Conservation (phyloP, 2,888 invertebrate genomes). For the Aleiodes leptofemur region DNA sequence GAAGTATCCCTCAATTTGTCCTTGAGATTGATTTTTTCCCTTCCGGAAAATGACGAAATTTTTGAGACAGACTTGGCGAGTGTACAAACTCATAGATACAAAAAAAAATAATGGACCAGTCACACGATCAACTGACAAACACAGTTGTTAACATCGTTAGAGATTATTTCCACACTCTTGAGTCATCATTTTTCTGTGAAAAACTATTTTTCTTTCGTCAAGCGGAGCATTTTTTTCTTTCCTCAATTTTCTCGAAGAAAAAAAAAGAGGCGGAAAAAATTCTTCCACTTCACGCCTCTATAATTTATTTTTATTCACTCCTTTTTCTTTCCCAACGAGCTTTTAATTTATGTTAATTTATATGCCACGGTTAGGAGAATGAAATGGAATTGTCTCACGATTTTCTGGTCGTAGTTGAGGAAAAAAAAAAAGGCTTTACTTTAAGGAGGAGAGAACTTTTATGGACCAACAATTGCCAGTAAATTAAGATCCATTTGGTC, state of each 20-base stretch:
- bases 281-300: background rate
- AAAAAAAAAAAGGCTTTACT: slow-evolving; percentile 48
- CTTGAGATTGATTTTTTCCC: background rate
- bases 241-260: background rate
- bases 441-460: slow-evolving; percentile 38
- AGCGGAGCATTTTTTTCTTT: background rate
- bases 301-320: background rate
- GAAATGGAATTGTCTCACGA: background rate
- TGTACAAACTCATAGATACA: background rate
- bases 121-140: slow-evolving; percentile 51
- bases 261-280: slow-evolving; percentile 21
- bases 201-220: slow-evolving; percentile 39
- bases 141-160: slow-evolving; percentile 51
- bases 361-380: slow-evolving; percentile 39
- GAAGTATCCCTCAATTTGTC: background rate
- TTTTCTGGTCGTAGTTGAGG: slow-evolving; percentile 21
- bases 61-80: too few species aligned
- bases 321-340: slow-evolving; percentile 41
- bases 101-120: slow-evolving; percentile 51
- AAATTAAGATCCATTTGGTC: slow-evolving; percentile 55
- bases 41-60: background rate
- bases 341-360: slow-evolving; percentile 58
- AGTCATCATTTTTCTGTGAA: background rate
- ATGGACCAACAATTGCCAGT: slow-evolving; percentile 41
- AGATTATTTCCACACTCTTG: slow-evolving; percentile 49